These are phyloP conservation scores for Lepidurus apus DNA, from an alignment of 1,140 invertebrate genomes.

Conservation along the genomic window DNA sequence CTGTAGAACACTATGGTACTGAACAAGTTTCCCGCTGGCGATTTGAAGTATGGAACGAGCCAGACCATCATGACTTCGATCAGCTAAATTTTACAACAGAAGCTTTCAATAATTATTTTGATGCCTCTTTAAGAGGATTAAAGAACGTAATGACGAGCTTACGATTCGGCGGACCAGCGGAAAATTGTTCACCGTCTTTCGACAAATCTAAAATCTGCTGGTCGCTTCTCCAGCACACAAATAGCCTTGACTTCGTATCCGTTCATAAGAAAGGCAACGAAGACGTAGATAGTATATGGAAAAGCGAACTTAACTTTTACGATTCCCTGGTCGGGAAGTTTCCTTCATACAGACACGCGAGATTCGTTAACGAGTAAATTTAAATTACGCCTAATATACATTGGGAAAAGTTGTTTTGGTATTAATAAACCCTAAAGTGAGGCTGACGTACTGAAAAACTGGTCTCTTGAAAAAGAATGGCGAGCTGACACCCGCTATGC, in stretches of 20 bases:
- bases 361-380: background rate
- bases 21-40: background rate
- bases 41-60: background rate
- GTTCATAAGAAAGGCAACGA: background rate
- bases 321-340: background rate
- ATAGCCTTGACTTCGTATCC: background rate
- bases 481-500: background rate
- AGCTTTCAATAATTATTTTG: background rate
- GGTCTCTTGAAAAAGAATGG: background rate
- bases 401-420: background rate
- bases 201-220: background rate
- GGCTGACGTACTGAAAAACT: background rate
- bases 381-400: background rate
- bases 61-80: background rate
- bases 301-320: background rate
- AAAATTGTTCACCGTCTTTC: background rate
- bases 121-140: background rate
- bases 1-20: background rate
- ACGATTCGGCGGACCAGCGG: background rate
- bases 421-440: background rate
- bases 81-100: background rate
- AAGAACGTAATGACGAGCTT: background rate
- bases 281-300: background rate
- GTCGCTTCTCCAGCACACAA: background rate
- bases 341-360: background rate